Evolutionary conservation across 2,888 invertebrate species (phyloP).

Genomic region (Harmothoe impar): DNA sequence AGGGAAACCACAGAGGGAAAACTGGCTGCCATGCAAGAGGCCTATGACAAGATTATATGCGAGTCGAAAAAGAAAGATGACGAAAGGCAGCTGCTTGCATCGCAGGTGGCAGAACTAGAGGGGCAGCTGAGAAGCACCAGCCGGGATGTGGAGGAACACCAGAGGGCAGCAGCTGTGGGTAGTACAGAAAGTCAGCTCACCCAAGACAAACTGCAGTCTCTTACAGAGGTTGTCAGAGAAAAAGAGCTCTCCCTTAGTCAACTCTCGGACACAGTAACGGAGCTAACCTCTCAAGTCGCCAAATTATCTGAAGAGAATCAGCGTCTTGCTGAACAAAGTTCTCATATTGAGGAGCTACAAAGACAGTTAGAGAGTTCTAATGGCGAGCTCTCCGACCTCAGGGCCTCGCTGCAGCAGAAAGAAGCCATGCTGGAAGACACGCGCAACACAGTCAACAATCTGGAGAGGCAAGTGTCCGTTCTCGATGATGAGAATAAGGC

Average conservation of each 20-base stretch:
- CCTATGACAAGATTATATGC: background rate
- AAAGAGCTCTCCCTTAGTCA: background rate
- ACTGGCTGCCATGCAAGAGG: conserved; percentile 12
- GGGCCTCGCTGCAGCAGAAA: conserved; percentile 9
- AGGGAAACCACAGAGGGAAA: background rate
- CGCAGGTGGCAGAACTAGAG: background rate
- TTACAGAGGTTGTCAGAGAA: background rate
- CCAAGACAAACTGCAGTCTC: background rate
- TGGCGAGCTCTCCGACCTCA: background rate
- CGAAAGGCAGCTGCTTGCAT: background rate
- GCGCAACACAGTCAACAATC: background rate
- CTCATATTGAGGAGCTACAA: background rate
- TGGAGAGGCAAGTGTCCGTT: background rate
- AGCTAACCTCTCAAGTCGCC: background rate
- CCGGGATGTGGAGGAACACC: background rate
- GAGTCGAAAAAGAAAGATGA: background rate
- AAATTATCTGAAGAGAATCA: conserved; percentile 26
- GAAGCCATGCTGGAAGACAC: conserved; percentile 15
- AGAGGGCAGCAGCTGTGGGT: background rate
- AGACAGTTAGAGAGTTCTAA: background rate
- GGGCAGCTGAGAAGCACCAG: background rate
- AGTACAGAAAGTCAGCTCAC: too few relatives aligned
- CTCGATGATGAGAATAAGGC: conserved; percentile 51
- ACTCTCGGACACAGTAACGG: background rate
- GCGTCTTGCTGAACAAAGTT: background rate